Evolutionary conservation across 2,113 vertebrate species (phyloP).

Genomic region (Clarias batrachus): DNA sequence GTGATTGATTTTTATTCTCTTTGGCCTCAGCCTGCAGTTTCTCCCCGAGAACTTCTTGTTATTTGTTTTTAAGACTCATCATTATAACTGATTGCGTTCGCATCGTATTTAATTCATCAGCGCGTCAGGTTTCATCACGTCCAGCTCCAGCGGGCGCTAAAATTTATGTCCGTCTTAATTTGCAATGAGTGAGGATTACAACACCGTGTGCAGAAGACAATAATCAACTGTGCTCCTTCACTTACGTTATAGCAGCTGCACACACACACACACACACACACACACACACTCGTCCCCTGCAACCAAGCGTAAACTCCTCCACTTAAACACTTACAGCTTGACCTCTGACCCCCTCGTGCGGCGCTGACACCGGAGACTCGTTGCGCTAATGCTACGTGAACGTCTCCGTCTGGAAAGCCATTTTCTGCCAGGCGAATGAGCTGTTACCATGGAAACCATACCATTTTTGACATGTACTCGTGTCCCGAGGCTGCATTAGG

Average conservation of each 20-base stretch:
- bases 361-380: not conserved
- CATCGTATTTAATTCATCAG: not conserved
- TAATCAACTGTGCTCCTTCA: not conserved
- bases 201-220: not conserved
- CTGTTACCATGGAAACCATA: not conserved
- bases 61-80: not conserved
- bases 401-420: too few relatives aligned
- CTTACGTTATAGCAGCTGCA: not conserved
- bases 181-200: not conserved
- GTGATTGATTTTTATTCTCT: not conserved
- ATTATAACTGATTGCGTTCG: not conserved
- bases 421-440: not conserved
- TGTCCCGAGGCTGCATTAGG: not conserved
- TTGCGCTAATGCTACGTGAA: not conserved
- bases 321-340: too few relatives aligned
- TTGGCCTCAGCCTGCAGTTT: not conserved
- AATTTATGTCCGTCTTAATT: not conserved
- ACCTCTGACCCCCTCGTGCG: too few relatives aligned
- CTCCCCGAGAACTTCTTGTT: not conserved
- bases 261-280: not conserved
- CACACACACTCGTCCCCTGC: not conserved
- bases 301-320: too few relatives aligned
- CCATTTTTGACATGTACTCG: not conserved
- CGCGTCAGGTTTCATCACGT: not conserved
- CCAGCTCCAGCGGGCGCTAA: too few relatives aligned